Base-by-base conservation (phyloP, 2,888 invertebrate genomes). In the Andrena trimmerana region DNA sequence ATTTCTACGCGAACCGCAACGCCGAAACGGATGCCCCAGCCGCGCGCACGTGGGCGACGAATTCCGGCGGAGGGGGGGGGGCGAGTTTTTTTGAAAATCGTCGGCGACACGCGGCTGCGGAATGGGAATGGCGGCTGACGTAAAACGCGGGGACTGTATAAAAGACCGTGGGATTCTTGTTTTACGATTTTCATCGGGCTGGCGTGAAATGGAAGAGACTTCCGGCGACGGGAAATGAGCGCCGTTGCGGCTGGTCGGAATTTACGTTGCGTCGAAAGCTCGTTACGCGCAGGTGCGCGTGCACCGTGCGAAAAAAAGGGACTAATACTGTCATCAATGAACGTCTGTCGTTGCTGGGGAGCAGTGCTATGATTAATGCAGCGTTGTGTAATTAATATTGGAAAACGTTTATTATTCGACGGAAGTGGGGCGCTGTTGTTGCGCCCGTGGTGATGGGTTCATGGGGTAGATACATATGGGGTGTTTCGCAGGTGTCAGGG, bases 191-290 rank as follows among this genome's bases (percentile, higher is more conserved):
- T 59, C 70, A 13, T n/a, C 65, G 59, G 27, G 16, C 36, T 20
- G 60, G 57, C 63, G 78, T 70, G 70, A 70, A 80, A 80, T 78
- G 79, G 70, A 70, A 80, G 70, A 57, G 69, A 80, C 78, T 80
- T 80, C 78, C 79, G 78, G 65, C 31, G 78, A 70, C 65, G 65
- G 79, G 79, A 80, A 80, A 80, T 80, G 79, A 70, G 78, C 52
- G 52, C 52, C 65, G 70, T 66, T 80, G 70, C 70, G 69, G 70
- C 78, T 24, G 65, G 50, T 31, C 66, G 42, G 66, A 80, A 80
- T 80, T 78, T 78, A 80, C 60, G 59, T 70, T 54, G 7, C 59
- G 42, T 13, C 36, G 24, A 42, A 60, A 80, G 70, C 79, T 78
- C 70, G 70, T 70, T 80, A 80, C 33, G 16, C 16, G 5, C 20